These are phyloP conservation scores for Uropetala carovei DNA, from an alignment of 2,888 invertebrate genomes.

Conservation along the genomic window DNA sequence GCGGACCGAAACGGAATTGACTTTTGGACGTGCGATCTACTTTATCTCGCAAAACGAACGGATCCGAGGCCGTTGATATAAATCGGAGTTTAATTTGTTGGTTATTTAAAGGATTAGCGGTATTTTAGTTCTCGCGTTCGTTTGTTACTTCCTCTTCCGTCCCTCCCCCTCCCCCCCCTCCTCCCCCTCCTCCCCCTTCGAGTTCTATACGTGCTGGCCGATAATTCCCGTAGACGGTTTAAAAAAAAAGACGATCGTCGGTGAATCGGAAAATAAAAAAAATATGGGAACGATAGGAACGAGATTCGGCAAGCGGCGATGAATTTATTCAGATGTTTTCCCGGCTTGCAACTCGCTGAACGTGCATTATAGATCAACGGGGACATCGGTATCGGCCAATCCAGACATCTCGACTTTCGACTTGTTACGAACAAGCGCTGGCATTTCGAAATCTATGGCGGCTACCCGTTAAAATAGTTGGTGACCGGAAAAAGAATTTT, in stretches of 20 bases:
- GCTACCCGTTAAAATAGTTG: background rate
- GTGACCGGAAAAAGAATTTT: constrained; percentile 2
- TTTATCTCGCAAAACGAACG: too few relatives aligned
- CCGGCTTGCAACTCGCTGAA: background rate
- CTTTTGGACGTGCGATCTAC: too few relatives aligned
- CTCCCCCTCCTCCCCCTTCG: background rate
- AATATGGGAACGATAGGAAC: too few relatives aligned
- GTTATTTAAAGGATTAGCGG: too few relatives aligned
- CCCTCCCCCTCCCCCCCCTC: background rate
- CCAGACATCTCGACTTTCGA: background rate
- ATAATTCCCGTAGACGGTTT: too few relatives aligned
- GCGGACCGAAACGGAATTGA: too few relatives aligned
- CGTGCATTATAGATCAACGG: background rate
- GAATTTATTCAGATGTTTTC: constrained; percentile 12
- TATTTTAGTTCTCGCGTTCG: too few relatives aligned
- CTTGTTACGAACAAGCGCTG: background rate
- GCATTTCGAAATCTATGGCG: constrained; percentile 12
- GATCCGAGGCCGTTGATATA: too few relatives aligned
- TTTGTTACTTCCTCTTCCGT: background rate
- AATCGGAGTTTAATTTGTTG: too few relatives aligned
- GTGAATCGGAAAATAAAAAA: too few relatives aligned
- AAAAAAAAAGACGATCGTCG: too few relatives aligned
- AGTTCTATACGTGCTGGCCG: background rate
- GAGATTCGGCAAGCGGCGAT: background rate
- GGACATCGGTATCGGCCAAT: too few relatives aligned